Percentiles rank a stretch among this genome's conserved stretches.
Evolutionary conservation across 2,797 vertebrate genomes (phyloP).

Genomic region (Epinephelus coioides): DNA sequence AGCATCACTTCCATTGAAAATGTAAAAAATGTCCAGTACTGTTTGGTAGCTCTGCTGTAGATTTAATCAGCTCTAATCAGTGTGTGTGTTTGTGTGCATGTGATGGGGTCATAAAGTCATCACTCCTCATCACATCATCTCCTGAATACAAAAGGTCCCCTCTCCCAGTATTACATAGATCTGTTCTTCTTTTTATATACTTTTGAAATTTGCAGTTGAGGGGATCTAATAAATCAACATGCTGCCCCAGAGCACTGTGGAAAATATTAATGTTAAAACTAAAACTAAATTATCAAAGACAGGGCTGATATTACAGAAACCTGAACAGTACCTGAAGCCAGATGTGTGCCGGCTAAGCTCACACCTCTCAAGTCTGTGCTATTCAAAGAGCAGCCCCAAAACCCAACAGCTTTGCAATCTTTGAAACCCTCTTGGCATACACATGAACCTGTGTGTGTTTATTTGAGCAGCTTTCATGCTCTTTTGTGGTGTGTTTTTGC

Average conservation of each 20-base stretch:
- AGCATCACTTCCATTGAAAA: conserved; percentile 14
- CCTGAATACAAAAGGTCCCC: background rate
- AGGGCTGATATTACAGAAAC: background rate
- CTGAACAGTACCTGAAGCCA: conserved; percentile 16
- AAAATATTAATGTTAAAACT: background rate
- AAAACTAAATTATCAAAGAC: background rate
- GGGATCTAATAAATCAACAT: background rate
- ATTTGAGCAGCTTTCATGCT: conserved; percentile 38
- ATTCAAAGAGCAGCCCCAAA: conserved; percentile 49
- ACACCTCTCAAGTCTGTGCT: conserved; percentile 24
- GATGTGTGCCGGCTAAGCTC: conserved; percentile 38
- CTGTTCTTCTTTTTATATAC: background rate
- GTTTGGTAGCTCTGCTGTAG: conserved; percentile 6
- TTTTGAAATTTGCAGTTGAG: background rate
- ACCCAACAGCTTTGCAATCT: conserved; percentile 11
- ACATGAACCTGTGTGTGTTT: conserved; percentile 44
- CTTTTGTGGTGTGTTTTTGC: conserved; percentile 49
- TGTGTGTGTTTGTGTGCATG: background rate
- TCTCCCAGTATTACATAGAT: background rate
- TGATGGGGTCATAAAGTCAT: background rate
- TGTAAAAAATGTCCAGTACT: background rate
- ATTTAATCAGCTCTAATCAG: background rate
- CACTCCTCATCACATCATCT: conserved; percentile 8
- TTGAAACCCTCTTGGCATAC: conserved; percentile 27
- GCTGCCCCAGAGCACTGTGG: background rate